Evolutionary conservation across 2,797 vertebrate species (phyloP), one percentile per base, ranked within the genome.

Genomic region (Cryptoblepharus egeriae): DNA sequence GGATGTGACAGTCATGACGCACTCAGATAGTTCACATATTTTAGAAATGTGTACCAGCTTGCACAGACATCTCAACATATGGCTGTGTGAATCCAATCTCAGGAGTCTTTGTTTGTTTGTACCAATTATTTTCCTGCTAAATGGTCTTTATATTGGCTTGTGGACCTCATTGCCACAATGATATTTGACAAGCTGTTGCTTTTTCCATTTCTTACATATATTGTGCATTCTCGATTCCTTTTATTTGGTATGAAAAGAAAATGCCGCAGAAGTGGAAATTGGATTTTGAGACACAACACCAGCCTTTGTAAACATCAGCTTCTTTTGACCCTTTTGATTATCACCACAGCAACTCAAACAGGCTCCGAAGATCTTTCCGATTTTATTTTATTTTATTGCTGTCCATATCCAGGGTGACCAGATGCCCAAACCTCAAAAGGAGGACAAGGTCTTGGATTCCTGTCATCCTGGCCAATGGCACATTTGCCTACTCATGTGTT

Each of bases 171-270:
- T 58, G 61, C n/a, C 57, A 82, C 16, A 5, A n/a, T 74, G 70
- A 74, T 67, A 74, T 67, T 72, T 55, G 69, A 28, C 72, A 73
- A 52, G 42, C 61, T 76, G 22, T 28, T 65, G 49, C 13, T 77
- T 83, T 77, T 32, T 28, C 26, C 9, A 30, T 10, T 22, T 37
- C 20, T 45, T 35, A 60, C 16, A 45, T 42, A 75, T 32, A 58
- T 60, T 60, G 67, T 61, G 37, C 12, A 32, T 60, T 69, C 5
- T 1, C 37, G 28, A 20, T 45, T 58, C 18, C 20, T 35, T n/a
- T 35, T 68, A 55, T 58, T 5, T 73, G 6, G 16, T 58, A 79
- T 71, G 82, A 90, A 79, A 85, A 77, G 87, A 70, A 79, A 90
- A 75, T 22, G 81, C 24, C 75, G 30, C 52, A 83, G 30, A 61